These are phyloP conservation scores for Amazona finschi DNA, from an alignment of 2,797 vertebrate genomes.

Conservation along the genomic window DNA sequence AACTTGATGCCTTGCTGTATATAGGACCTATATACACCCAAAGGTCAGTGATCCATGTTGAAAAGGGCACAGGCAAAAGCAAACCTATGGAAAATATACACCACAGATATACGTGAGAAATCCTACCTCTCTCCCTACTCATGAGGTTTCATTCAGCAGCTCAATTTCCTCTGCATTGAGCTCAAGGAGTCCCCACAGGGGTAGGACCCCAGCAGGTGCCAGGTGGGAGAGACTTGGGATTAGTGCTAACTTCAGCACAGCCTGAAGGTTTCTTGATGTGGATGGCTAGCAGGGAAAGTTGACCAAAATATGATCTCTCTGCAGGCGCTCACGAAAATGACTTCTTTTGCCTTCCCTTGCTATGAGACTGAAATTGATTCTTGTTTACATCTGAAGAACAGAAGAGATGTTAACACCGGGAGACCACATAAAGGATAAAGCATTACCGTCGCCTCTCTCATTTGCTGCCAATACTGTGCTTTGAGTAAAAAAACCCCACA, in stretches of 20 bases:
- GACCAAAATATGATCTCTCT: neutral
- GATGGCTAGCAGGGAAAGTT: neutral
- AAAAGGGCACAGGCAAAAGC: neutral
- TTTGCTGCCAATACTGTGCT: neutral
- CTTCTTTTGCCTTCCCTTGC: neutral
- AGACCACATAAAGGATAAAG: neutral
- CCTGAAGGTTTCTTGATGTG: neutral
- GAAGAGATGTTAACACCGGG: neutral
- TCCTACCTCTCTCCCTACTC: neutral
- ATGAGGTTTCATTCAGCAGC: neutral
- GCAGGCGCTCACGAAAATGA: neutral
- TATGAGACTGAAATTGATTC: neutral
- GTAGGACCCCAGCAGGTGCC: neutral
- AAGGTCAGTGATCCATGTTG: neutral
- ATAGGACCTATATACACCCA: neutral
- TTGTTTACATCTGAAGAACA: neutral
- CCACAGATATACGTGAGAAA: neutral
- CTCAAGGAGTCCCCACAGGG: neutral
- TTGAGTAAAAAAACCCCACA: neutral
- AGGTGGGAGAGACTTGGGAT: neutral
- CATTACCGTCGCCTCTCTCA: neutral
- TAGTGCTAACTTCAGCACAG: neutral
- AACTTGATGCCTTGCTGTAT: neutral
- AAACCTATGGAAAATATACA: neutral
- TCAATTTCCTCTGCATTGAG: neutral